Conservation (phyloP, 2,797 vertebrate genomes). For the Darevskia nairensis region DNA sequence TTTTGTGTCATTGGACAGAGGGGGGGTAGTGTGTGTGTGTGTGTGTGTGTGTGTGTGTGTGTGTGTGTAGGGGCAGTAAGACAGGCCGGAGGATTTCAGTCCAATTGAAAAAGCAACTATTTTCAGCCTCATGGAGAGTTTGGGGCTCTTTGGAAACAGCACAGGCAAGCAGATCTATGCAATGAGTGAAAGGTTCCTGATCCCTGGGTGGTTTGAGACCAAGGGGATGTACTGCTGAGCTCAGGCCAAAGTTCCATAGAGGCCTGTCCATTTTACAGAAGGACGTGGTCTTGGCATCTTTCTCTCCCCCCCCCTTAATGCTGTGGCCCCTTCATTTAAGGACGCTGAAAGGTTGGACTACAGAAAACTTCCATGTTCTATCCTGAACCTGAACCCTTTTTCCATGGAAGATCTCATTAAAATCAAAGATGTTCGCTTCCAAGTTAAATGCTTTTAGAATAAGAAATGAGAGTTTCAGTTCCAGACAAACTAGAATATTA, state of each 20-base stretch:
- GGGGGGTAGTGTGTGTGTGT: neutral
- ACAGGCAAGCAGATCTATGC: neutral
- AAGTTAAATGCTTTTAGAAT: neutral
- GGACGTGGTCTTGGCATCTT: neutral
- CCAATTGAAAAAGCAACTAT: neutral
- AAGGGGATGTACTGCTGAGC: neutral
- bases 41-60: neutral
- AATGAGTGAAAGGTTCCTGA: neutral
- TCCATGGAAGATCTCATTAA: neutral
- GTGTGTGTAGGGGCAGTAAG: neutral
- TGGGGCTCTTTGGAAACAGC: neutral
- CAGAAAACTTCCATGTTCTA: neutral
- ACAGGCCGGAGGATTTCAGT: neutral
- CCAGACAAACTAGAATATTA: neutral
- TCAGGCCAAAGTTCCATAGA: neutral
- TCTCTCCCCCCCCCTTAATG: neutral
- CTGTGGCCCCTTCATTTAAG: neutral
- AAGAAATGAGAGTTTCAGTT: neutral
- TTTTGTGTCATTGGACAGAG: neutral
- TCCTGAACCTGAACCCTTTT: neutral
- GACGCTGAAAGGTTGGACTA: neutral
- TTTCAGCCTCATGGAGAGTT: no score
- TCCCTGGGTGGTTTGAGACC: neutral
- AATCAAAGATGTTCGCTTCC: neutral
- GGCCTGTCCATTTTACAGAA: neutral